phyloP scores from a whole-genome alignment of 2,797 vertebrate genomes.

The Cyclura pinguis region DNA sequence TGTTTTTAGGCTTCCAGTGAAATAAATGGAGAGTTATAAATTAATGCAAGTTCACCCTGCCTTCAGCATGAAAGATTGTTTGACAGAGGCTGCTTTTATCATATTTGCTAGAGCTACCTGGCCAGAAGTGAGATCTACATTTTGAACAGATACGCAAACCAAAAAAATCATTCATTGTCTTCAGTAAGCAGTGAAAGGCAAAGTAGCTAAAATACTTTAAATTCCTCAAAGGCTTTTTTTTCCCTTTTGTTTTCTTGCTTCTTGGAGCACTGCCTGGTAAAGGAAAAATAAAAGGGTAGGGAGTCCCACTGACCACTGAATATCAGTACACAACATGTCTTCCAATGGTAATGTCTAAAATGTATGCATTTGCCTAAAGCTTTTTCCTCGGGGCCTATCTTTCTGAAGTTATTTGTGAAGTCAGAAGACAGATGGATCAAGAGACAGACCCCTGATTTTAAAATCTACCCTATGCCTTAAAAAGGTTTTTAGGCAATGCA shows the following conservation, averaged over 20 bases:
- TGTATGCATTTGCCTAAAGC: constrained; percentile 35
- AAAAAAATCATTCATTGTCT: not conserved
- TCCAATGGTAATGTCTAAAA: constrained; percentile 39
- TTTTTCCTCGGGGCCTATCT: constrained; percentile 46
- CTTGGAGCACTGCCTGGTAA: constrained; percentile 44
- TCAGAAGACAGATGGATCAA: no score
- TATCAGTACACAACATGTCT: constrained; percentile 35
- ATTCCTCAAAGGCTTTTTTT: accelerated
- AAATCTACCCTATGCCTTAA: not conserved
- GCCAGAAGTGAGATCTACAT: not conserved
- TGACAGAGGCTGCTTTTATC: not conserved
- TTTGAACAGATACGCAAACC: not conserved
- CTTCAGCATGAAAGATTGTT: not conserved
- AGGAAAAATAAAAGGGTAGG: not conserved
- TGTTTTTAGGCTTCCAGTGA: not conserved
- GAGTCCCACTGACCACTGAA: constrained; percentile 2
- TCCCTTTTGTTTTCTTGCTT: constrained; percentile 7
- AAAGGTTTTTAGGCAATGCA: not conserved
- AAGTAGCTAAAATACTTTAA: not conserved
- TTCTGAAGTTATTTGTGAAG: constrained; percentile 33
- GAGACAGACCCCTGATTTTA: no score
- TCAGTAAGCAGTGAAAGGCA: not conserved
- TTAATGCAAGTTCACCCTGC: constrained; percentile 55
- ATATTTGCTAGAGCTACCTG: not conserved
- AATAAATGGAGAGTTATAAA: not conserved